Conservation (phyloP, 2,113 vertebrate genomes). For the Sigmodon hispidus region DNA sequence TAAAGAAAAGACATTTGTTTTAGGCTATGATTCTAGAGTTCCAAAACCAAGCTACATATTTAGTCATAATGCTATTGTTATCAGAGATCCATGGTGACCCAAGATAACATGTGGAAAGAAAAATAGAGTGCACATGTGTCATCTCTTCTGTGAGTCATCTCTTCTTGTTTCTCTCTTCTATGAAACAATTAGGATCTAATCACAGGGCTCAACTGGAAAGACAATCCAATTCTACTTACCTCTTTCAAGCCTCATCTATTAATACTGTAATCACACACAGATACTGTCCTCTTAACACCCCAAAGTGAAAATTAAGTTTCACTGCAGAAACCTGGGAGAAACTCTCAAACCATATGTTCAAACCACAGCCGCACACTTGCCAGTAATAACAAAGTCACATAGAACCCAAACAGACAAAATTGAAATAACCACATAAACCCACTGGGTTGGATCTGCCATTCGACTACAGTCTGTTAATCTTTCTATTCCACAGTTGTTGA, state of each 20-base stretch:
- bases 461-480: slow-evolving; percentile 1
- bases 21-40: background rate
- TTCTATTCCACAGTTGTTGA: background rate
- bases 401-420: background rate
- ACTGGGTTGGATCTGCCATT: background rate
- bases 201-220: background rate
- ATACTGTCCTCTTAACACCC: background rate
- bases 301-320: background rate
- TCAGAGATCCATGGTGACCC: background rate
- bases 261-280: background rate
- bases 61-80: background rate
- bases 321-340: background rate
- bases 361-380: background rate
- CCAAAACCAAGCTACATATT: background rate
- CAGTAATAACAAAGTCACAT: background rate
- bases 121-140: background rate
- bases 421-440: background rate
- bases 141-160: background rate
- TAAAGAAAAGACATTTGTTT: background rate
- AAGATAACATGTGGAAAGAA: background rate
- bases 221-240: background rate
- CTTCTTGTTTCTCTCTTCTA: background rate
- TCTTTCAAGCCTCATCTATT: background rate
- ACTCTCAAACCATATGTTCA: background rate
- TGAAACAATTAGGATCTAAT: background rate